A percentile compares a stretch with the other conserved stretches of the same genome.
Evolutionary conservation across 2,888 invertebrate species (phyloP).

Genomic region (Rhamphomyia laevipes): DNA sequence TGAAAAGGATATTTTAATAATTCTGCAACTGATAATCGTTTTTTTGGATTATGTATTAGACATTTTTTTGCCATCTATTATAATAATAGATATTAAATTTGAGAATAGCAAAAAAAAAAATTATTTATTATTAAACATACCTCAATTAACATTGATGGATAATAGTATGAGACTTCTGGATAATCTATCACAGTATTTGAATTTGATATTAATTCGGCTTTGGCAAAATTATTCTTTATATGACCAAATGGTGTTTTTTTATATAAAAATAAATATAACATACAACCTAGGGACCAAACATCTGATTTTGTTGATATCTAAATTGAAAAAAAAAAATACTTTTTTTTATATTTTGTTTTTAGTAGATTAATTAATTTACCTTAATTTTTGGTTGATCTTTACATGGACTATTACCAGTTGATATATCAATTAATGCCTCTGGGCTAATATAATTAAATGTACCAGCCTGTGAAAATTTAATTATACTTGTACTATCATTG

Average conservation of each 20-base stretch:
- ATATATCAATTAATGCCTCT: conserved; percentile 67
- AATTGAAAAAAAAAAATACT: conserved; percentile 16
- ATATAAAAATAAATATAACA: conserved; percentile 85
- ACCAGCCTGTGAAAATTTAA: conserved; percentile 71
- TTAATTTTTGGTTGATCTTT: conserved; percentile 41
- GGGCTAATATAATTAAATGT: conserved; percentile 95
- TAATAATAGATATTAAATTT: not conserved
- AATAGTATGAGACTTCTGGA: conserved; percentile 45
- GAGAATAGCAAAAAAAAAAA: not conserved
- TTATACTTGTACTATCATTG: conserved; percentile 77
- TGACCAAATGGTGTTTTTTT: conserved; percentile 84
- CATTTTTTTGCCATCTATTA: conserved; percentile 33
- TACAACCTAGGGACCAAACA: conserved; percentile 96
- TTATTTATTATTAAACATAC: conserved; percentile 16
- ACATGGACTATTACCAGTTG: conserved; percentile 37
- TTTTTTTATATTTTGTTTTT: conserved; percentile 3
- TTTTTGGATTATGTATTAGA: conserved; percentile 33
- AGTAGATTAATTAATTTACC: conserved; percentile 19
- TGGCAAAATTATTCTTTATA: conserved; percentile 56
- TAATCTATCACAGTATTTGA: conserved; percentile 63
- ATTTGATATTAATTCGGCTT: conserved; percentile 67
- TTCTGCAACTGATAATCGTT: conserved; percentile 32
- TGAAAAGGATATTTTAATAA: conserved; percentile 35
- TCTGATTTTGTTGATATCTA: conserved; percentile 86
- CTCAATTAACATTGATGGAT: conserved; percentile 34